These are phyloP conservation scores for Smutsia temminckii DNA, from an alignment of 2,797 vertebrate genomes.

Conservation along the genomic window DNA sequence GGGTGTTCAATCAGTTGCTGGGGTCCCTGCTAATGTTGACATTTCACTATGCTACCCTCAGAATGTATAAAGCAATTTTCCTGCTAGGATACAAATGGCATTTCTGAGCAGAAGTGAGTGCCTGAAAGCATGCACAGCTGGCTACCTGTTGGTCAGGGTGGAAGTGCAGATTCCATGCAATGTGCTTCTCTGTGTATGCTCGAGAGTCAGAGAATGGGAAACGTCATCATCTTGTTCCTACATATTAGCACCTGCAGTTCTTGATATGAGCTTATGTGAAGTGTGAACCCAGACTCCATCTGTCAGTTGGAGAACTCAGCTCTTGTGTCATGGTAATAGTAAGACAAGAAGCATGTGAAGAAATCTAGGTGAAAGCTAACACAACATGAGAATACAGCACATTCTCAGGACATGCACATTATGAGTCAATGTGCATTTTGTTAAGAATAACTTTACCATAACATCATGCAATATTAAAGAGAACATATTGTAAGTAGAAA, in stretches of 20 bases:
- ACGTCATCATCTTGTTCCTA: background rate
- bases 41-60: background rate
- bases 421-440: conserved; percentile 57
- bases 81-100: background rate
- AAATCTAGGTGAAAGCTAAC: conserved; percentile 36
- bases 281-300: background rate
- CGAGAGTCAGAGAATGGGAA: background rate
- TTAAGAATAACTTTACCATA: conserved; percentile 22
- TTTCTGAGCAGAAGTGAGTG: background rate
- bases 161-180: background rate
- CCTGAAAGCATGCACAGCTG: background rate
- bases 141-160: background rate
- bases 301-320: background rate
- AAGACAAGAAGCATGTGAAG: background rate
- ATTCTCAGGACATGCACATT: conserved; percentile 68
- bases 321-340: background rate
- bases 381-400: conserved; percentile 51
- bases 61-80: background rate
- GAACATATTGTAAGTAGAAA: background rate
- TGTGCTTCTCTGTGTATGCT: background rate
- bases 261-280: conserved; percentile 9
- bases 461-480: conserved; percentile 63
- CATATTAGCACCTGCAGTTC: background rate
- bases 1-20: background rate
- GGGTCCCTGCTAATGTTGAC: background rate